phyloP scores from a whole-genome alignment of 2,888 invertebrate species.

The Oligia fasciuncula region DNA sequence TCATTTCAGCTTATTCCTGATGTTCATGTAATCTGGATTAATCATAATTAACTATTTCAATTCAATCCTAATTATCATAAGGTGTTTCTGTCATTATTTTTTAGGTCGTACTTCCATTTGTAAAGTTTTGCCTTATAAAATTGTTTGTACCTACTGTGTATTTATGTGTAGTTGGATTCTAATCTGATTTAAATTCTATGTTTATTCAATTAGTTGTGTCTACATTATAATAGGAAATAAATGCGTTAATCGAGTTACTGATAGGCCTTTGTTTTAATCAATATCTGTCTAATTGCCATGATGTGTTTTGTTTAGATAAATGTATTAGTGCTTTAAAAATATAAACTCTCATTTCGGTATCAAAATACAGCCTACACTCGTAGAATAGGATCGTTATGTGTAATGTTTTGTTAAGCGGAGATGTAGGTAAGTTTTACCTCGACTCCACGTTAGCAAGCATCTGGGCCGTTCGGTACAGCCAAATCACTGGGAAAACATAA shows the following conservation, averaged over 20 bases:
- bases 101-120: neutral
- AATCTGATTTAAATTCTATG: neutral
- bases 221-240: neutral
- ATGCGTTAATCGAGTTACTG: neutral
- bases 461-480: conserved; percentile 75
- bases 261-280: neutral
- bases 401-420: conserved; percentile 70
- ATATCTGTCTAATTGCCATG: neutral
- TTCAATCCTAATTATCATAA: neutral
- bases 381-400: conserved; percentile 58
- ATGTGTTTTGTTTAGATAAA: conserved; percentile 12
- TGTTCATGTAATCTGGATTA: neutral
- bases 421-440: conserved; percentile 59
- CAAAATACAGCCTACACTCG: conserved; percentile 36
- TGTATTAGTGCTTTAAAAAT: conserved; percentile 10
- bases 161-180: neutral
- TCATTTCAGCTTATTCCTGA: neutral
- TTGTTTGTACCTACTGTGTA: too few relatives aligned
- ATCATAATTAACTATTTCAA: neutral
- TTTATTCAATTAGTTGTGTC: neutral
- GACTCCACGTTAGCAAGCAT: conserved; percentile 64
- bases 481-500: conserved; percentile 88
- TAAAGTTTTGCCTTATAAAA: neutral
- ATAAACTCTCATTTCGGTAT: conserved; percentile 31
- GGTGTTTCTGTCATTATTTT: neutral